A percentile compares a stretch with the other conserved stretches of the same genome.
Evolutionary conservation across 1,140 invertebrate genomes (phyloP).

Genomic region (Hyposmocoma kahamanoa): DNA sequence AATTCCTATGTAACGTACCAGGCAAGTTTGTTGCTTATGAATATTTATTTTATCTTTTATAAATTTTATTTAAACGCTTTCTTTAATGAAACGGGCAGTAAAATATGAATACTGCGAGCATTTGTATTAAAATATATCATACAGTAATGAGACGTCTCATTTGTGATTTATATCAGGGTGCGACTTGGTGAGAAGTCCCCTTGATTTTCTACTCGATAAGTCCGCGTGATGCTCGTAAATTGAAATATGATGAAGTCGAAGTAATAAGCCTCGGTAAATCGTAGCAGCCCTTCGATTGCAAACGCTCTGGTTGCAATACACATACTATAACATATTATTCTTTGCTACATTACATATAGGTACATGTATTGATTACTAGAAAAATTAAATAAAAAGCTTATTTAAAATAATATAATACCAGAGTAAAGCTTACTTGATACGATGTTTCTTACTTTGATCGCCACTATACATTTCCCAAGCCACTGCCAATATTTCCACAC

Average conservation of each 20-base stretch:
- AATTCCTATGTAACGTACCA: constrained; percentile 55
- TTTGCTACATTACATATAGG: too few species aligned
- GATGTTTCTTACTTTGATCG: too few species aligned
- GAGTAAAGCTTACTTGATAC: too few species aligned
- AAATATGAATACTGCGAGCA: neutral
- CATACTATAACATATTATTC: too few species aligned
- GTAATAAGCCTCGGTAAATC: constrained; percentile 63
- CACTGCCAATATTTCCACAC: too few species aligned
- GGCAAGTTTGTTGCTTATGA: constrained; percentile 37
- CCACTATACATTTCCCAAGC: too few species aligned
- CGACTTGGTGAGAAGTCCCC: constrained; percentile 23
- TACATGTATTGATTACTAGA: too few species aligned
- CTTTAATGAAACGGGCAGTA: neutral
- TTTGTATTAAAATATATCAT: constrained; percentile 34
- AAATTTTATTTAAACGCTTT: constrained; percentile 15
- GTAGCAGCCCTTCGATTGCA: constrained; percentile 44
- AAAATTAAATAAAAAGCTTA: too few species aligned
- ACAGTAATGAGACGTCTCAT: constrained; percentile 64
- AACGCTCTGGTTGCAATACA: constrained; percentile 23
- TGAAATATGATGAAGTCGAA: constrained; percentile 70
- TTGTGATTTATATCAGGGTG: constrained; percentile 60
- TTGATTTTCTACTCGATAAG: constrained; percentile 66
- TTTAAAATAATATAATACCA: too few species aligned
- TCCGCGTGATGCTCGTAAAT: constrained; percentile 68
- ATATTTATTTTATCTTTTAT: constrained; percentile 26